These are phyloP conservation scores for Myiothlypis chrysogaster DNA, from an alignment of 2,797 vertebrate genomes.

Conservation along the genomic window DNA sequence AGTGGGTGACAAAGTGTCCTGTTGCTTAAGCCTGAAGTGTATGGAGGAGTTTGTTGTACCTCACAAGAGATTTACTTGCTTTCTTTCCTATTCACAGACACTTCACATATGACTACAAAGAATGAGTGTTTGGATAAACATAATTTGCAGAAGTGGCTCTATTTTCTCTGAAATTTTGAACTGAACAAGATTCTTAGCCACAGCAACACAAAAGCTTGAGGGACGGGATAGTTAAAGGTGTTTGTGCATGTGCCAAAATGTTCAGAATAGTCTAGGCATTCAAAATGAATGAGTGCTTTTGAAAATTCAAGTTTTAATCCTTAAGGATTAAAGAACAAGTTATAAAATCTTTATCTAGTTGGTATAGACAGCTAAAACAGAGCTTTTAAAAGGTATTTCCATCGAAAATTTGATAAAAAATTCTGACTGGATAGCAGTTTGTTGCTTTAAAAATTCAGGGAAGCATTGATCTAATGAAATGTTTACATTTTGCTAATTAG, in stretches of 20 bases:
- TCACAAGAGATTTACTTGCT: background rate
- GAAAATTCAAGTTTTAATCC: background rate
- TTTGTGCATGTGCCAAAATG: background rate
- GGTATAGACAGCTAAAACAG: background rate
- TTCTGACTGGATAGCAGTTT: background rate
- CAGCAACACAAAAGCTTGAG: background rate
- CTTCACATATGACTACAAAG: background rate
- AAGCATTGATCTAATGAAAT: slow-evolving; percentile 28
- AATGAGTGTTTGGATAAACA: background rate
- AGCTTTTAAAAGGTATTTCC: background rate
- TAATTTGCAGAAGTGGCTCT: background rate
- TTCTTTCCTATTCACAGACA: background rate
- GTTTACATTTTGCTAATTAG: slow-evolving; percentile 59
- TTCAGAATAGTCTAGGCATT: background rate
- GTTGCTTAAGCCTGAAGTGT: background rate
- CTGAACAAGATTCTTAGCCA: background rate
- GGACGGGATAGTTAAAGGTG: background rate
- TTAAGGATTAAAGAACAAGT: background rate
- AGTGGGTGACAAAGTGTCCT: background rate
- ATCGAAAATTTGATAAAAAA: background rate
- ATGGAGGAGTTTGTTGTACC: background rate
- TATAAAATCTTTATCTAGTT: background rate
- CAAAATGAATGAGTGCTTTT: background rate
- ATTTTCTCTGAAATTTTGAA: background rate
- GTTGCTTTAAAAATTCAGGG: background rate